Evolutionary conservation across 2,888 invertebrate genomes (phyloP), one percentile per base, ranked within the genome.

Genomic region (Galerucella calmariensis): DNA sequence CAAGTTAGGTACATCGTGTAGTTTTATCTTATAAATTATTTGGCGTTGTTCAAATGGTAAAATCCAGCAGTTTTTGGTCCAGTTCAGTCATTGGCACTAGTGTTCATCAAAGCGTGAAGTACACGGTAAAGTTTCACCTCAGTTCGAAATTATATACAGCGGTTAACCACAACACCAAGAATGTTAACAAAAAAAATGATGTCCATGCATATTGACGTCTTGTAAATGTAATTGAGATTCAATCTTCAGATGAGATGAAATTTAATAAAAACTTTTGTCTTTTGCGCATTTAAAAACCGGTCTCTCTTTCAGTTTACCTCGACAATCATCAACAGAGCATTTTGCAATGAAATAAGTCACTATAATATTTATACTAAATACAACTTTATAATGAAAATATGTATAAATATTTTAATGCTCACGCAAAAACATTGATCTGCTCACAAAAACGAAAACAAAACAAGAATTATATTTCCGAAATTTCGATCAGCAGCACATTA

Each of bases 121-220:
- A 81, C 84, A 83, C 80, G 79, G 80, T 80, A 82, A 77, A 82
- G 79, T 82, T 81, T 27, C 78, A 79, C 78, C 78, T 81, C 79
- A 77, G 75, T 78, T 75, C 81, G 81, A 78, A 81, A 83, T 82
- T 81, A 78, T 78, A 77, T 75, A 78, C 76, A 79, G 79, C 77
- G 83, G 83, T 83, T 82, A 81, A 79, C 84, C 84, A 81, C 84
- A 82, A 82, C 79, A 76, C 69, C 77, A 82, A 79, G 82, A 82
- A 83, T 83, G 79, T 71, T 72, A 76, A 68, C 72, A 77, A 77
- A 81, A 81, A 76, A 68, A 76, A 58, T 75, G 41, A 66, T 74
- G 62, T 65, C 56, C 67, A 69, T 65, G 72, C 69, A 74, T 74
- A 74, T 73, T 72, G 71, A 56, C 48, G 61, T 69, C 61, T 61